Base-by-base conservation (phyloP, 1,140 invertebrate genomes). In the Drosophila mauritiana region DNA sequence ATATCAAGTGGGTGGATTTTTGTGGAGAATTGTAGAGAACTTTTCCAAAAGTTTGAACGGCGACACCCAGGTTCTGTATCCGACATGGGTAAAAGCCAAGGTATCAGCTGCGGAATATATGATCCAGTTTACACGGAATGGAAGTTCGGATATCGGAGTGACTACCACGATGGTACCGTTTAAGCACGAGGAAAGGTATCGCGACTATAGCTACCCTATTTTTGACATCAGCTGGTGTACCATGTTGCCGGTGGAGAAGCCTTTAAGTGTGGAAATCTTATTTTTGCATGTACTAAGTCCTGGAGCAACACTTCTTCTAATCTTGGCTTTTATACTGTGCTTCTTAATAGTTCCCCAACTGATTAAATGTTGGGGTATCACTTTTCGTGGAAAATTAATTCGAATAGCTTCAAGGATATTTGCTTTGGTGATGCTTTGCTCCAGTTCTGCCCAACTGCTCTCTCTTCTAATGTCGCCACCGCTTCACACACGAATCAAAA, bases 221-320 rank as follows among this genome's bases (percentile, higher is more conserved):
- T 13, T 63, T 0, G 48, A 37, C 25, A 17, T 34, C 2, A 54
- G 20, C 25, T 88, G 79, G 84, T 88, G 83, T 17, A 67, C 59
- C 8, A 65, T 89, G 68, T n/a, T 88, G 49, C 83, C 83, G 0
- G 4, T 76, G 34, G 83, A 89, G 25, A 56, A 49, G 0, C 46
- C 53, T 1, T 31, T 83, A 7, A 12, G 17, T n/a, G 25, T 53
- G 3, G 0, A 34, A 4, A 34, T n/a, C 0, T 5, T 83, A 0
- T 69, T 73, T 8, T 15, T 4, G 4, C 74, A 49, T 6, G 27
- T 88, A 7, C 11, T 82, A 12, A n/a, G 43, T 17, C 5, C 7
- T 2, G 48, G 49, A 7, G 36, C 63, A 0, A 22, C 61, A 4
- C 2, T 36, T 1, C 10, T 52, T 1, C n/a, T 80, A 1, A n/a